Conservation (phyloP, 2,888 invertebrate species). For the Hirudinaria manillensis region DNA sequence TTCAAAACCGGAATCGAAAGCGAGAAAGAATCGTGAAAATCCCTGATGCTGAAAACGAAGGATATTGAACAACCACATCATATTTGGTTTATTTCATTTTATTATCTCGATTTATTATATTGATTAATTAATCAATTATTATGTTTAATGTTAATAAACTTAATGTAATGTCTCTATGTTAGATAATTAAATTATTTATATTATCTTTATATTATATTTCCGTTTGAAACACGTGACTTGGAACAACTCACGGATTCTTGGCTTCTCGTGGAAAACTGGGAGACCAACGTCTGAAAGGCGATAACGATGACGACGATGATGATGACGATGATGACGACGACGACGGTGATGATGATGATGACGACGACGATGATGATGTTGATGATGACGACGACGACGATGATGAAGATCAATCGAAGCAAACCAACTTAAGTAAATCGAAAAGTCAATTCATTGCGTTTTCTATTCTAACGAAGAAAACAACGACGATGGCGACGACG, state of each 20-base stretch:
- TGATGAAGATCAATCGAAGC: not conserved
- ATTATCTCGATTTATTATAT: too few relatives aligned
- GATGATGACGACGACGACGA: constrained; percentile 1
- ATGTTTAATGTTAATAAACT: too few relatives aligned
- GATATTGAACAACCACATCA: not conserved
- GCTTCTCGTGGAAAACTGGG: constrained; percentile 30
- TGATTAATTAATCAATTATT: too few relatives aligned
- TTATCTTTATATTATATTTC: too few relatives aligned
- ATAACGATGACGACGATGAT: constrained; percentile 8
- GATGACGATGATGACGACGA: not conserved
- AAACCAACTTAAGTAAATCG: too few relatives aligned
- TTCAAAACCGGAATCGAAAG: too few relatives aligned
- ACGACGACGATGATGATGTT: constrained; percentile 10
- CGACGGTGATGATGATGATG: constrained; percentile 12
- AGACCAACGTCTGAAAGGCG: constrained; percentile 26
- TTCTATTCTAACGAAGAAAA: not conserved
- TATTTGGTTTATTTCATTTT: too few relatives aligned
- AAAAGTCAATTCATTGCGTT: too few relatives aligned
- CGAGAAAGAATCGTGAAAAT: too few relatives aligned
- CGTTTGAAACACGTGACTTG: too few relatives aligned
- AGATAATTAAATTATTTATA: not conserved
- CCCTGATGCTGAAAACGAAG: not conserved
- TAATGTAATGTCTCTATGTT: too few relatives aligned
- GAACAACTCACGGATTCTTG: constrained; percentile 56
- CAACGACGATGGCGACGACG: not conserved